phyloP scores from a whole-genome alignment of 2,797 vertebrate genomes.

The Liasis olivaceus region DNA sequence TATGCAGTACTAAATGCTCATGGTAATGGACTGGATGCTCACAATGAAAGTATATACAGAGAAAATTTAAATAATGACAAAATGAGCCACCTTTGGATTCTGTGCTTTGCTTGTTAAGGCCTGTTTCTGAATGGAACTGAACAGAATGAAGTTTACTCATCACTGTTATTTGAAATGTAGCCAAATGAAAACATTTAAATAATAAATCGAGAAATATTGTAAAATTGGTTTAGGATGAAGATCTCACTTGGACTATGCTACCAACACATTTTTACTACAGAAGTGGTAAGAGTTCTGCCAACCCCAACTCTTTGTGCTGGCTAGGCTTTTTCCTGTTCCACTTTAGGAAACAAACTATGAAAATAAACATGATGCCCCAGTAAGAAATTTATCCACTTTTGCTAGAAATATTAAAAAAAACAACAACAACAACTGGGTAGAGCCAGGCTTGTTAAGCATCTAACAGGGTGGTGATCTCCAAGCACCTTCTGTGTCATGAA shows the following conservation, averaged over 20 bases:
- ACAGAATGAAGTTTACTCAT: too few relatives aligned
- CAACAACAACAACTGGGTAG: too few relatives aligned
- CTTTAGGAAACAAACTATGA: background rate
- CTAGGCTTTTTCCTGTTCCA: background rate
- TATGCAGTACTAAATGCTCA: too few relatives aligned
- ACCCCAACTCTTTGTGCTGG: background rate
- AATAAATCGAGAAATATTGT: background rate
- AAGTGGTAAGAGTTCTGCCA: background rate
- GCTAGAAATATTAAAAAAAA: background rate
- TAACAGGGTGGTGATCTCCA: background rate
- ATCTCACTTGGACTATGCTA: background rate
- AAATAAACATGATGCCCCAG: background rate
- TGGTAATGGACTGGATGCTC: too few relatives aligned
- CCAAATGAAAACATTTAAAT: too few relatives aligned
- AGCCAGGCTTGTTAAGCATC: background rate
- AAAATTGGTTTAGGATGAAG: background rate
- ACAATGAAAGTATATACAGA: too few relatives aligned
- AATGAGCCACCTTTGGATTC: too few relatives aligned
- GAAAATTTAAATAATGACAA: too few relatives aligned
- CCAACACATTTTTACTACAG: background rate
- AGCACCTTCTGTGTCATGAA: background rate
- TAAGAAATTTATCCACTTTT: background rate
- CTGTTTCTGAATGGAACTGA: too few relatives aligned
- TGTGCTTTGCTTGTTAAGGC: too few relatives aligned
- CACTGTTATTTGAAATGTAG: too few relatives aligned